phyloP scores from a whole-genome alignment of 1,140 invertebrate genomes.

The Papilio dardanus region DNA sequence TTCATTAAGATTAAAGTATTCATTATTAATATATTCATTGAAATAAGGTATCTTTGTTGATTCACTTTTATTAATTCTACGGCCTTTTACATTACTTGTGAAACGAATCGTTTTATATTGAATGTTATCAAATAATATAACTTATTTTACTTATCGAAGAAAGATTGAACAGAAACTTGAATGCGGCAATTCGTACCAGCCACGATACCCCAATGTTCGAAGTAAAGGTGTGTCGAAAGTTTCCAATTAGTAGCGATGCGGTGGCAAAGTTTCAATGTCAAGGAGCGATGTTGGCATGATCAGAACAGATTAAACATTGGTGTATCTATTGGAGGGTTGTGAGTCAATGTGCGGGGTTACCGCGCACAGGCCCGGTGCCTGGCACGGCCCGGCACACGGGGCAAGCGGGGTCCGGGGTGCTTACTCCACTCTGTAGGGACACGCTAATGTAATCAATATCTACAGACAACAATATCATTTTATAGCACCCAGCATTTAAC shows the following conservation, averaged over 20 bases:
- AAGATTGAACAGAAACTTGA: background rate
- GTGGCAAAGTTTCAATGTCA: conserved; percentile 64
- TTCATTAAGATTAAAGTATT: too few species aligned
- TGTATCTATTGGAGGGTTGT: conserved; percentile 66
- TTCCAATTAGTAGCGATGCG: conserved; percentile 41
- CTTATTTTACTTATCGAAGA: background rate
- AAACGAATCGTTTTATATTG: background rate
- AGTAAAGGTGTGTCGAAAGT: conserved; percentile 40
- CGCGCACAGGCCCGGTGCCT: conserved; percentile 64
- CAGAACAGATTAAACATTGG: conserved; percentile 71
- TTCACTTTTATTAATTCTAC: background rate
- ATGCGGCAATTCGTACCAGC: conserved; percentile 15
- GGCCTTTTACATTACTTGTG: background rate
- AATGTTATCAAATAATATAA: background rate
- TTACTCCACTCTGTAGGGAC: conserved; percentile 57
- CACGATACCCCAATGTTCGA: background rate
- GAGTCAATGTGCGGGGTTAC: conserved; percentile 67
- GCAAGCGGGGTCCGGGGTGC: too few species aligned
- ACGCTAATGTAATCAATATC: conserved; percentile 77
- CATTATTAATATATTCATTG: too few species aligned
- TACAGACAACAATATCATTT: conserved; percentile 54
- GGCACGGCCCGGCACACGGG: too few species aligned
- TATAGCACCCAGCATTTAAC: background rate
- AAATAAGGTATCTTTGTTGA: too few species aligned
- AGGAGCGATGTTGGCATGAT: conserved; percentile 69